phyloP scores from a whole-genome alignment of 2,888 invertebrate genomes.

The Tetrapedia diversipes region DNA sequence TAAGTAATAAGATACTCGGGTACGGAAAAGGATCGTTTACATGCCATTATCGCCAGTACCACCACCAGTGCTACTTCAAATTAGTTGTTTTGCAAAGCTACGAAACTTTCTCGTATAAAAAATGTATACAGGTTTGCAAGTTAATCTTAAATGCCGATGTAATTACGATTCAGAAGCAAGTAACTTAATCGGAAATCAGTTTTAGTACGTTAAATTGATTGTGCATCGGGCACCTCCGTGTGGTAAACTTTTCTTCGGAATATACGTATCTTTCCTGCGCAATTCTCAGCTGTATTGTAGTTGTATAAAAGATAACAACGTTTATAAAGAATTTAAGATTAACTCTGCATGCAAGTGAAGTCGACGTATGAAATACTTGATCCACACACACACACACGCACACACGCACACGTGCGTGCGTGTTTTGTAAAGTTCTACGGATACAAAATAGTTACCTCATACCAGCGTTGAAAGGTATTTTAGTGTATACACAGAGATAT shows the following conservation, averaged over 20 bases:
- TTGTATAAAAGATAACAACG: background rate
- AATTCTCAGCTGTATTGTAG: background rate
- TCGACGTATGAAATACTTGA: conserved; percentile 43
- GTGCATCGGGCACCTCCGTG: no score
- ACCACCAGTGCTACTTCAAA: conserved; percentile 72
- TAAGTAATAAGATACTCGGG: conserved; percentile 59
- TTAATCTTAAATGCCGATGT: conserved; percentile 46
- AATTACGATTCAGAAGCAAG: background rate
- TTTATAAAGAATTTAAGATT: conserved; percentile 52
- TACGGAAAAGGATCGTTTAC: conserved; percentile 67
- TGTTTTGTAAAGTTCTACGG: conserved; percentile 36
- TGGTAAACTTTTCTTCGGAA: background rate
- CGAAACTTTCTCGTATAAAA: conserved; percentile 27
- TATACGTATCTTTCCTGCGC: background rate
- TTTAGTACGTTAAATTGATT: background rate
- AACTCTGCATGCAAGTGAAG: conserved; percentile 64
- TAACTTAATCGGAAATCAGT: background rate
- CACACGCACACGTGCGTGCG: conserved; percentile 42
- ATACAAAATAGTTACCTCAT: conserved; percentile 49
- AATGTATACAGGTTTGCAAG: conserved; percentile 40
- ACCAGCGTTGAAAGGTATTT: conserved; percentile 64
- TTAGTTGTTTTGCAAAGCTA: conserved; percentile 60
- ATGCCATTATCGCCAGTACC: conserved; percentile 79
- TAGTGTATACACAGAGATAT: conserved; percentile 66
- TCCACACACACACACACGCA: no score